A percentile compares a stretch with the other conserved stretches of the same genome.
Conservation (phyloP, 2,113 vertebrate species). For the Nesoenas mayeri region DNA sequence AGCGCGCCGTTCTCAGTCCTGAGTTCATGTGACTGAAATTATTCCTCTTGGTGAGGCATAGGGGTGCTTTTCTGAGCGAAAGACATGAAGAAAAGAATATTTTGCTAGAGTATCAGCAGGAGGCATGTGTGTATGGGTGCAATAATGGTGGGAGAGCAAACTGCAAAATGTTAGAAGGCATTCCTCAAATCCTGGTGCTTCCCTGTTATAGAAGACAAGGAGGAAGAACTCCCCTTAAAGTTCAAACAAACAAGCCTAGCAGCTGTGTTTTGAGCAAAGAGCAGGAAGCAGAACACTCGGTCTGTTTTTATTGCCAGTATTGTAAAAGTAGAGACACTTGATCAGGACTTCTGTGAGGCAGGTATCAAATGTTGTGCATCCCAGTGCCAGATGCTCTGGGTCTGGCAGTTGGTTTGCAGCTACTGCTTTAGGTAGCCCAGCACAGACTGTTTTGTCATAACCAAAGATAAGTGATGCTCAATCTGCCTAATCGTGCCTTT, state of each 20-base stretch:
- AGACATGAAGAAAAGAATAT: not conserved
- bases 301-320: not conserved
- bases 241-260: not conserved
- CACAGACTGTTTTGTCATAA: not conserved
- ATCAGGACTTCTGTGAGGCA: not conserved
- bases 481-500: not conserved
- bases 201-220: not conserved
- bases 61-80: not conserved
- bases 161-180: not conserved
- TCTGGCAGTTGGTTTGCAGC: not conserved
- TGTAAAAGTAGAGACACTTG: not conserved
- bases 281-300: not conserved
- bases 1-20: not conserved
- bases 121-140: not conserved
- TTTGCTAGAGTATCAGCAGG: not conserved
- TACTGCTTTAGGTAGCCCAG: not conserved
- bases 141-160: not conserved
- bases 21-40: not conserved
- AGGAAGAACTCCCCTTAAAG: not conserved
- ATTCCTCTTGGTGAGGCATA: not conserved
- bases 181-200: not conserved
- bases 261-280: not conserved
- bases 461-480: not conserved
- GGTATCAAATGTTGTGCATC: not conserved
- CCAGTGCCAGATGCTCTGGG: not conserved